Percentiles rank a stretch among this genome's conserved stretches.
Conservation (phyloP, 2,888 invertebrate species). For the Bembecia ichneumoniformis region DNA sequence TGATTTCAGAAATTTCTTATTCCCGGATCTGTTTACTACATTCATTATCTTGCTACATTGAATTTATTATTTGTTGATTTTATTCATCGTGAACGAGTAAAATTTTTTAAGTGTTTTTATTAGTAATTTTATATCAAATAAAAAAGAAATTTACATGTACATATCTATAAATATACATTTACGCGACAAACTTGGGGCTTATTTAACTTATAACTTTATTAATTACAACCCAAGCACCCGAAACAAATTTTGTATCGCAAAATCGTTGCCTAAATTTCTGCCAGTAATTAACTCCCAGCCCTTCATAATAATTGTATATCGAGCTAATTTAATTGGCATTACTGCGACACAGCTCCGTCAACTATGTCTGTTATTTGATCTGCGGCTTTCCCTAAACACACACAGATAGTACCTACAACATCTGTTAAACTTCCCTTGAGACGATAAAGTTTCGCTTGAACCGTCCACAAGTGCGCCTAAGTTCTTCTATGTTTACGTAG, state of each 20-base stretch:
- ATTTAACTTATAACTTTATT: too few relatives aligned
- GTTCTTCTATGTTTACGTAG: neutral
- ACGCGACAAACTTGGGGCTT: too few relatives aligned
- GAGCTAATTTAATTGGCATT: conserved; percentile 27
- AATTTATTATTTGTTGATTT: too few relatives aligned
- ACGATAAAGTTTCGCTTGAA: conserved; percentile 26
- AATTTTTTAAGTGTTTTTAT: too few relatives aligned
- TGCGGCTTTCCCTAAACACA: conserved; percentile 28
- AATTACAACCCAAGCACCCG: too few relatives aligned
- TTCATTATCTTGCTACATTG: too few relatives aligned
- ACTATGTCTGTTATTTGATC: conserved; percentile 29
- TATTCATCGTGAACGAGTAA: too few relatives aligned
- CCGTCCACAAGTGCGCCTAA: conserved; percentile 17
- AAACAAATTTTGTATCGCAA: neutral
- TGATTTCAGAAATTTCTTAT: too few relatives aligned
- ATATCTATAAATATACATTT: too few relatives aligned
- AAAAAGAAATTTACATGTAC: too few relatives aligned
- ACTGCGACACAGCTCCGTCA: conserved; percentile 23
- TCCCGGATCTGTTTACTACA: too few relatives aligned
- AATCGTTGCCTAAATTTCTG: neutral
- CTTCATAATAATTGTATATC: conserved; percentile 7
- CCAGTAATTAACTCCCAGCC: neutral
- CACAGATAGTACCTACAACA: conserved; percentile 10
- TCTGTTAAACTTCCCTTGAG: conserved; percentile 12
- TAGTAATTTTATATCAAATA: too few relatives aligned